Evolutionary conservation across 2,888 invertebrate species (phyloP).

Genomic region (Hemithea aestivaria): DNA sequence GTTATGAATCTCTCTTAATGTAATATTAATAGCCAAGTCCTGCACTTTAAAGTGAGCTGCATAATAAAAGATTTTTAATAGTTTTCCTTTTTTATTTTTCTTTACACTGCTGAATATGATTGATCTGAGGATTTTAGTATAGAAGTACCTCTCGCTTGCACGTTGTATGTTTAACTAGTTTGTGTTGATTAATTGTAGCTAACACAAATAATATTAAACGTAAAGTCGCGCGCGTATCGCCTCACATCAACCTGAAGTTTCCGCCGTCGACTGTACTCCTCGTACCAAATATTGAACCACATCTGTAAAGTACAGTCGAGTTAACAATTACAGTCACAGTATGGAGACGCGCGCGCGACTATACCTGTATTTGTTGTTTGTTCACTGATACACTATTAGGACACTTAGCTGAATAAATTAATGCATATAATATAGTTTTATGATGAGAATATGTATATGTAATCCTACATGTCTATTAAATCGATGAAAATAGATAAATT

Average conservation of each 20-base stretch:
- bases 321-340: background rate
- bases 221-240: background rate
- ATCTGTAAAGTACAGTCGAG: background rate
- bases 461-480: constrained; percentile 80
- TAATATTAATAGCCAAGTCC: no score
- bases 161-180: constrained; percentile 35
- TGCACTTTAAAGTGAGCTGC: no score
- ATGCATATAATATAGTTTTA: constrained; percentile 76
- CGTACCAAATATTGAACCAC: background rate
- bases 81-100: no score
- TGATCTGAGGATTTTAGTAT: no score
- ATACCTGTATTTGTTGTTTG: constrained; percentile 60
- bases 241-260: no score
- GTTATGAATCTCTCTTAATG: no score
- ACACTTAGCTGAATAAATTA: constrained; percentile 73
- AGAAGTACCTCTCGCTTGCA: constrained; percentile 15
- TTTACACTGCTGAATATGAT: no score
- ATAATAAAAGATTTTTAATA: no score
- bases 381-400: constrained; percentile 71
- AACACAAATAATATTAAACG: constrained; percentile 41
- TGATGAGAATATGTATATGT: constrained; percentile 78
- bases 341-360: constrained; percentile 18
- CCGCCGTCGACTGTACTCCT: background rate
- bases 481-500: constrained; percentile 74
- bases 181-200: constrained; percentile 57